Evolutionary conservation across 1,140 invertebrate species (phyloP).

Genomic region (Tribolium castaneum): DNA sequence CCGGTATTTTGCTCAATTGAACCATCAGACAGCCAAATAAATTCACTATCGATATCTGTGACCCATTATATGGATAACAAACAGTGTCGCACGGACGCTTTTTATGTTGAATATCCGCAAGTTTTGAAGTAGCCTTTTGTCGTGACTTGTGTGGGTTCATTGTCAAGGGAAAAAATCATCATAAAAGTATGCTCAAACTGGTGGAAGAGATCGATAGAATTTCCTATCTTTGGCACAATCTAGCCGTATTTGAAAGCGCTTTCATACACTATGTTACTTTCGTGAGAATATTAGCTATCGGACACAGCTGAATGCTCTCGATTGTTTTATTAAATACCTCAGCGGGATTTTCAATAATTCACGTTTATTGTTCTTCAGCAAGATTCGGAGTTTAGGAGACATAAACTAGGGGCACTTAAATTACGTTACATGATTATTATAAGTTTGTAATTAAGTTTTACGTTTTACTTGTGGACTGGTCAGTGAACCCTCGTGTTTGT

Average conservation of each 20-base stretch:
- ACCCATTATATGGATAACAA: background rate
- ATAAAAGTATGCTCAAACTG: background rate
- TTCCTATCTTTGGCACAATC: constrained; percentile 13
- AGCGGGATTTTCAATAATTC: background rate
- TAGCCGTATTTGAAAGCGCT: background rate
- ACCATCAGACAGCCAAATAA: background rate
- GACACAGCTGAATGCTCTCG: background rate
- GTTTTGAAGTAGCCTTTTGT: background rate
- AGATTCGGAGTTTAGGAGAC: background rate
- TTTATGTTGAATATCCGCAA: background rate
- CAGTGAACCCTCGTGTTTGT: background rate
- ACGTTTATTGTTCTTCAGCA: background rate
- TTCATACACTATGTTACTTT: background rate
- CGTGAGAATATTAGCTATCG: background rate
- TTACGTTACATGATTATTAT: too few relatives aligned
- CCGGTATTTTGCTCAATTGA: background rate
- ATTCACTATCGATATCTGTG: background rate
- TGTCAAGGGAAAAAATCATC: constrained; percentile 4
- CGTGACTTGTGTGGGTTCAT: background rate
- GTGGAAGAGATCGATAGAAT: constrained; percentile 10
- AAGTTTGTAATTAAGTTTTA: too few relatives aligned
- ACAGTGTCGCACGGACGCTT: background rate
- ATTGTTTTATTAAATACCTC: background rate
- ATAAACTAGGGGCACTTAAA: too few relatives aligned
- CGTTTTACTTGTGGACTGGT: too few relatives aligned